Conservation (phyloP, 2,113 vertebrate genomes). For the Takifugu bimaculatus region DNA sequence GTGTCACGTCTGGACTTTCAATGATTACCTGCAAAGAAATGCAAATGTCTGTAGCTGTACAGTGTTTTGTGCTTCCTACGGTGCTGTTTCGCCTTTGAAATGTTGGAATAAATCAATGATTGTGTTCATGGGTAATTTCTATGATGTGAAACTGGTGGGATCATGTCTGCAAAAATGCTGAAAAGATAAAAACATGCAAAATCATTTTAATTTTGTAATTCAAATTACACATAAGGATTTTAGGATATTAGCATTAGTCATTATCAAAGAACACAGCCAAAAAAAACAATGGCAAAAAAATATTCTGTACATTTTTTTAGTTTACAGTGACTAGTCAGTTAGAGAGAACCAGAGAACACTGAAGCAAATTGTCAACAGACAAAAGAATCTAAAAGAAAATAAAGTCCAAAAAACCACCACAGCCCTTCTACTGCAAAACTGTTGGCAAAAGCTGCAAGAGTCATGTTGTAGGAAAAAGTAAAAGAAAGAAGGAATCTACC, state of each 20-base stretch:
- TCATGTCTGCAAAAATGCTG: constrained; percentile 83
- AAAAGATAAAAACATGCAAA: constrained; percentile 99
- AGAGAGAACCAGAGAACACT: constrained; percentile 76
- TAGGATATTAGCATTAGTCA: constrained; percentile 80
- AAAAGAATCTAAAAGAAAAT: background rate
- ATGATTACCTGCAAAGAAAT: no score
- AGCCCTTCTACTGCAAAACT: no score
- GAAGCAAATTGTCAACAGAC: constrained; percentile 76
- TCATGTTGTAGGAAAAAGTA: no score
- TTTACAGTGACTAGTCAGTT: constrained; percentile 90
- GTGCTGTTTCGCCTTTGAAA: no score
- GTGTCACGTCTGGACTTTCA: no score
- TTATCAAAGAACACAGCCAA: constrained; percentile 89
- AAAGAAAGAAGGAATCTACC: constrained; percentile 57
- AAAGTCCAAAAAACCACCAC: no score
- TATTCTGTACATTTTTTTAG: constrained; percentile 88
- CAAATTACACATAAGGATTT: constrained; percentile 94
- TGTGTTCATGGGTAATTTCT: background rate
- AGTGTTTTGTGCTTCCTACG: no score
- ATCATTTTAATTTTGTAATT: constrained; percentile 90
- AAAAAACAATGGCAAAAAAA: constrained; percentile 65
- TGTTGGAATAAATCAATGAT: no score
- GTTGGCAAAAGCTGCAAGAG: no score
- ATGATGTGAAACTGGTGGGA: background rate
- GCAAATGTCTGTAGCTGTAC: no score